phyloP scores from a whole-genome alignment of 2,888 invertebrate genomes.

The Fragum sueziense region DNA sequence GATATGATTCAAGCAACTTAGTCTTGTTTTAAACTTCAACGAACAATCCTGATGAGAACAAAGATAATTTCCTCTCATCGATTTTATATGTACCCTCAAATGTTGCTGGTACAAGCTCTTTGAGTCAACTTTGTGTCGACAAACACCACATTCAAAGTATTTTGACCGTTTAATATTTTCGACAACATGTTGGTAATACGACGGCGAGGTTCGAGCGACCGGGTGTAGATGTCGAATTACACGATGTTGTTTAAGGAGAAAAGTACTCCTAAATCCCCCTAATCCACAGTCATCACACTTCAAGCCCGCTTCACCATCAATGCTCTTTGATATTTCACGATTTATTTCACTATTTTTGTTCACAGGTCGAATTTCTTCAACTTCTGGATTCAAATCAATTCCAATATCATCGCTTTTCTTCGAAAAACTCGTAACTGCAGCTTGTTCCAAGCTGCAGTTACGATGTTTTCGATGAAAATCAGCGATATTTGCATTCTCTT shows the following conservation, averaged over 20 bases:
- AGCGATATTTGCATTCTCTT: background rate
- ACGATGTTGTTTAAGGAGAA: slow-evolving; percentile 33
- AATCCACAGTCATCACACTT: slow-evolving; percentile 9
- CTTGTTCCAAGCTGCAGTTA: background rate
- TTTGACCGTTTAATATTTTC: slow-evolving; percentile 20
- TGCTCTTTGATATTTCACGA: too few relatives aligned
- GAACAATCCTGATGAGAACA: background rate
- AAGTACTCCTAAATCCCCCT: slow-evolving; percentile 12
- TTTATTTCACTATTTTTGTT: background rate
- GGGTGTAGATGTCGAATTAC: slow-evolving; percentile 30
- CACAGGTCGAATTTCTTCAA: background rate
- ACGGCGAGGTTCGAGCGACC: slow-evolving; percentile 7
- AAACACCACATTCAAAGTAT: slow-evolving; percentile 16
- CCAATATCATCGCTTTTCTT: background rate
- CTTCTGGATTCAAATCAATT: background rate
- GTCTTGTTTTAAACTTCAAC: slow-evolving; percentile 16
- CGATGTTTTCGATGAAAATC: background rate
- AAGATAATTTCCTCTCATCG: background rate
- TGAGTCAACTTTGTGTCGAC: slow-evolving; percentile 7
- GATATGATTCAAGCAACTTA: background rate
- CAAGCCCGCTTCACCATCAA: too few relatives aligned
- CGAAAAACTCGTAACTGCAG: background rate
- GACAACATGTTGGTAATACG: slow-evolving; percentile 29
- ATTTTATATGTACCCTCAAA: background rate
- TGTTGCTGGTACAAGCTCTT: background rate